These are phyloP conservation scores for Ypsolopha scabrella DNA, from an alignment of 2,888 invertebrate genomes.

Conservation along the genomic window DNA sequence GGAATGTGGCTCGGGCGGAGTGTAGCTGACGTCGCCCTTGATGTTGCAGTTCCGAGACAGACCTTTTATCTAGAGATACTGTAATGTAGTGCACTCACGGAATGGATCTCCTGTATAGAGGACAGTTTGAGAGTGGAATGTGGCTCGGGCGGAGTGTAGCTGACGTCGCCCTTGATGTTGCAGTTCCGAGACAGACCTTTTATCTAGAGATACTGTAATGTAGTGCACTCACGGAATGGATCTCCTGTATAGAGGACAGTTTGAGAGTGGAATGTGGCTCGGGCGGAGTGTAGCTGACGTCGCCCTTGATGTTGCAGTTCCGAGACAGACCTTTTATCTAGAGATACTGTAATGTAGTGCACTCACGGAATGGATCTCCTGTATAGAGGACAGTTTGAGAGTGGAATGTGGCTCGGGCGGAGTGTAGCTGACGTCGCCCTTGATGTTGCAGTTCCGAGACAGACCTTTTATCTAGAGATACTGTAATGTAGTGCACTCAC, in stretches of 20 bases:
- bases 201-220: no score
- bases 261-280: conserved; percentile 69
- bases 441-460: no score
- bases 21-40: background rate
- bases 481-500: conserved; percentile 48
- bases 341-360: conserved; percentile 4
- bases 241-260: conserved; percentile 74
- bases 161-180: no score
- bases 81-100: conserved; percentile 55
- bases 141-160: conserved; percentile 20
- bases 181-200: no score
- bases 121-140: conserved; percentile 69
- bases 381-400: conserved; percentile 72
- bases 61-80: no score
- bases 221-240: conserved; percentile 67
- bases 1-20: conserved; percentile 36
- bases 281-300: conserved; percentile 88
- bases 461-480: no score
- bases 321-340: no score
- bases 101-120: conserved; percentile 74
- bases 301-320: conserved; percentile 93
- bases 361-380: conserved; percentile 74
- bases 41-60: no score
- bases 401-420: conserved; percentile 73
- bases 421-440: conserved; percentile 94